phyloP scores from a whole-genome alignment of 2,888 invertebrate species.

The Zhengitettix transpicula region DNA sequence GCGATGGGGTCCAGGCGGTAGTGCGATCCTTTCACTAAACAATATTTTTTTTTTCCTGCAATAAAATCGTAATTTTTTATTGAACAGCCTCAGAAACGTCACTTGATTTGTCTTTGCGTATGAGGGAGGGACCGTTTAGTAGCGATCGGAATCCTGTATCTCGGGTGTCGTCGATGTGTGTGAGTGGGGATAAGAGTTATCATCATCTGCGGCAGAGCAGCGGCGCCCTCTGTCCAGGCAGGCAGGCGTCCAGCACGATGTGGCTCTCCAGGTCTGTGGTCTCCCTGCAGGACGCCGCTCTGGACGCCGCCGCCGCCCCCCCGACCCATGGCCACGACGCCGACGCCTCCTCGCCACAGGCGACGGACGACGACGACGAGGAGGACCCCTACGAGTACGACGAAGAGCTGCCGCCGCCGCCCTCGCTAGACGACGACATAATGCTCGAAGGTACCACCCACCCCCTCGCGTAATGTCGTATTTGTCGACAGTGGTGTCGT shows the following conservation, averaged over 20 bases:
- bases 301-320: background rate
- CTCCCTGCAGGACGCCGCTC: background rate
- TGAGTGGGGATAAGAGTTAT: background rate
- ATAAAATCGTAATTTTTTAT: too few species aligned
- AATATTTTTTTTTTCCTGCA: too few species aligned
- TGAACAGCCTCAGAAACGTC: too few species aligned
- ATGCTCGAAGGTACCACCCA: conserved; percentile 18
- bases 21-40: too few species aligned
- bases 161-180: background rate
- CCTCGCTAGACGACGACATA: conserved; percentile 17
- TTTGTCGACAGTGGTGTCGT: too few species aligned
- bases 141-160: too few species aligned
- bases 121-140: too few species aligned
- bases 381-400: conserved; percentile 31
- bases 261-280: background rate
- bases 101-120: too few species aligned
- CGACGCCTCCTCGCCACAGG: conserved; percentile 2
- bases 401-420: conserved; percentile 22
- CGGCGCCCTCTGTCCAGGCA: background rate
- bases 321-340: conserved; percentile 6
- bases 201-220: background rate
- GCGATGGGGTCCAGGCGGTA: too few species aligned
- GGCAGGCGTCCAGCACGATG: background rate
- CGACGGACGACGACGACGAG: conserved; percentile 5
- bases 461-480: too few species aligned